A percentile compares a stretch with the other conserved stretches of the same genome.
phyloP scores from a whole-genome alignment of 2,888 invertebrate genomes.

The Lingula anatina region DNA sequence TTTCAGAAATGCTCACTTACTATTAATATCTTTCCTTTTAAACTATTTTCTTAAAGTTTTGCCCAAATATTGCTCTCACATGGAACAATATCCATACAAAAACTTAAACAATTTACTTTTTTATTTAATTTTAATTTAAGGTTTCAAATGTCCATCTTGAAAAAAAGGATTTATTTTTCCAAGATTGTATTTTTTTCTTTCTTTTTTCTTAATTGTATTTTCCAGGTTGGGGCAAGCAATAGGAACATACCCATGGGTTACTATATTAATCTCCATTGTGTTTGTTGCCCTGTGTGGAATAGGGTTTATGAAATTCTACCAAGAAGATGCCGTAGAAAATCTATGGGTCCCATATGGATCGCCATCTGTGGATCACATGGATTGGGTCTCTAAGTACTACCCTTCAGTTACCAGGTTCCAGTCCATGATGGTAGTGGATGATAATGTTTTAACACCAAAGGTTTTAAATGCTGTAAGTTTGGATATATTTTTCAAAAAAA shows the following conservation, averaged over 20 bases:
- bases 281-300: slow-evolving; percentile 18
- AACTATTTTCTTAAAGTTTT: too few species aligned
- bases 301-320: slow-evolving; percentile 21
- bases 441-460: slow-evolving; percentile 23
- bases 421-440: slow-evolving; percentile 20
- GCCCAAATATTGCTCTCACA: too few species aligned
- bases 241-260: slow-evolving; percentile 22
- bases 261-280: slow-evolving; percentile 13
- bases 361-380: slow-evolving; percentile 17
- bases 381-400: slow-evolving; percentile 22
- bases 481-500: too few species aligned
- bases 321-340: slow-evolving; percentile 22
- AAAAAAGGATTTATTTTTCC: too few species aligned
- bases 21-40: too few species aligned
- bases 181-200: too few species aligned
- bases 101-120: too few species aligned
- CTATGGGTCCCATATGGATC: slow-evolving; percentile 30
- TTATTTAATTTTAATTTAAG: too few species aligned
- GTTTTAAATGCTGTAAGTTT: slow-evolving; percentile 24
- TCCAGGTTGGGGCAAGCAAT: slow-evolving; percentile 22
- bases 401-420: slow-evolving; percentile 23
- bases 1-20: too few species aligned
- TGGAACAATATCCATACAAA: too few species aligned
- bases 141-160: too few species aligned
- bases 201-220: not conserved